These are phyloP conservation scores for Trogon surrucura DNA, from an alignment of 2,113 vertebrate species.

Conservation along the genomic window DNA sequence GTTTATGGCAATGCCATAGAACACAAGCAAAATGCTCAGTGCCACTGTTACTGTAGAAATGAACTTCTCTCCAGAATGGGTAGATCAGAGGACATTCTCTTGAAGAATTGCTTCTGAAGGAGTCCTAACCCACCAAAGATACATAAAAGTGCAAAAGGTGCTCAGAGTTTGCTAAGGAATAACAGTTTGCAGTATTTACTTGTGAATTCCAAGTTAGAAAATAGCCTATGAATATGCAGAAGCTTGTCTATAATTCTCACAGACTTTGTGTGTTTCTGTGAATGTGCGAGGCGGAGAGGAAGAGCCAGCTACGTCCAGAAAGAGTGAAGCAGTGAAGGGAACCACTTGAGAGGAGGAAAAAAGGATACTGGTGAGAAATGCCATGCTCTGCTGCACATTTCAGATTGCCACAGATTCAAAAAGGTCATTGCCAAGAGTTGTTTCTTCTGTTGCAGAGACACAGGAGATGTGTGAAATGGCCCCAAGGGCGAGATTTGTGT, in stretches of 20 bases:
- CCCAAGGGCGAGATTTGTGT: not conserved
- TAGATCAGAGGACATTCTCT: not conserved
- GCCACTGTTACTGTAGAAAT: not conserved
- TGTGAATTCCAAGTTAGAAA: not conserved
- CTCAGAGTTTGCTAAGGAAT: not conserved
- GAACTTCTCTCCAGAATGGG: not conserved
- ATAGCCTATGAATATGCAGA: not conserved
- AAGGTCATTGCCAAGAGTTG: constrained; percentile 17
- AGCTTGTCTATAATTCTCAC: not conserved
- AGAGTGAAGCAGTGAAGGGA: not conserved
- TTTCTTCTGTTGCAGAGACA: not conserved
- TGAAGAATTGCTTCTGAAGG: not conserved
- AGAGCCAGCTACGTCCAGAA: not conserved
- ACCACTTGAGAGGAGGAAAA: not conserved
- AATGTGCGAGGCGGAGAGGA: not conserved
- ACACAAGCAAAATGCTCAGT: not conserved
- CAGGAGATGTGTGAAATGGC: not conserved
- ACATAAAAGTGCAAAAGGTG: not conserved
- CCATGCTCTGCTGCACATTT: not conserved
- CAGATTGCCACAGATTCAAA: not conserved
- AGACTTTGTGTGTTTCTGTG: not conserved
- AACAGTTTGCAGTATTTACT: not conserved
- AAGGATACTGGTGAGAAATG: not conserved
- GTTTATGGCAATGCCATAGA: not conserved
- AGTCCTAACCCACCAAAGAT: not conserved